These are phyloP conservation scores for Bombyx mandarina DNA, from an alignment of 1,140 invertebrate species.

Conservation along the genomic window DNA sequence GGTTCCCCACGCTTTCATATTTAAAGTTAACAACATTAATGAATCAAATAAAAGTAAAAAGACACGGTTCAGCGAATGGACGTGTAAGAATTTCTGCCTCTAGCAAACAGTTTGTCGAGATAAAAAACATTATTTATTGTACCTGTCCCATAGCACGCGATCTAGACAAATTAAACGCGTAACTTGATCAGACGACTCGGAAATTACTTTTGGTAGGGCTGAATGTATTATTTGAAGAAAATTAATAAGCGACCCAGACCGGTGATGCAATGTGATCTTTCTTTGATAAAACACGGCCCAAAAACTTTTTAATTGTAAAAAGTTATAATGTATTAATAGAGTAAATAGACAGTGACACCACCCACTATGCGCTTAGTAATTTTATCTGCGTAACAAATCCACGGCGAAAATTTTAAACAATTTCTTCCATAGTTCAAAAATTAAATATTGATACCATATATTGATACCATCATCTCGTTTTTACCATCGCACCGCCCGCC, in stretches of 20 bases:
- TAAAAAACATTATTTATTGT: conserved; percentile 63
- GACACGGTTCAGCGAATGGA: conserved; percentile 39
- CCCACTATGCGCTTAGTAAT: no score
- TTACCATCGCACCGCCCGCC: no score
- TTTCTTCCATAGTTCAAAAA: no score
- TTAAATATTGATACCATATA: no score
- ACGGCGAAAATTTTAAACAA: no score
- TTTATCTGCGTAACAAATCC: no score
- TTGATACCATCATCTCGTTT: no score
- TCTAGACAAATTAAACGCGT: conserved; percentile 62
- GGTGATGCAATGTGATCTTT: conserved; percentile 14
- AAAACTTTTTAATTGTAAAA: no score
- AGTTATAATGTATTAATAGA: no score
- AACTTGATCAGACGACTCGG: conserved; percentile 35
- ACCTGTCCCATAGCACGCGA: conserved; percentile 44
- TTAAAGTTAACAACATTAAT: conserved; percentile 12
- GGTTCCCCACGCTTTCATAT: conserved; percentile 14
- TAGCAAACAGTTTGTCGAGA: conserved; percentile 40
- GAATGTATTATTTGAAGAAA: conserved; percentile 18
- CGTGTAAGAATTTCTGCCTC: conserved; percentile 56
- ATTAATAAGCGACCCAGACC: conserved; percentile 12
- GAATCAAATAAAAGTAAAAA: conserved; percentile 35
- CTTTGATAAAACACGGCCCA: not conserved
- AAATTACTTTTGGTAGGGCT: conserved; percentile 17
- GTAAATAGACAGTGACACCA: no score